Base-by-base conservation (phyloP, 2,797 vertebrate species). In the Amblyraja radiata region DNA sequence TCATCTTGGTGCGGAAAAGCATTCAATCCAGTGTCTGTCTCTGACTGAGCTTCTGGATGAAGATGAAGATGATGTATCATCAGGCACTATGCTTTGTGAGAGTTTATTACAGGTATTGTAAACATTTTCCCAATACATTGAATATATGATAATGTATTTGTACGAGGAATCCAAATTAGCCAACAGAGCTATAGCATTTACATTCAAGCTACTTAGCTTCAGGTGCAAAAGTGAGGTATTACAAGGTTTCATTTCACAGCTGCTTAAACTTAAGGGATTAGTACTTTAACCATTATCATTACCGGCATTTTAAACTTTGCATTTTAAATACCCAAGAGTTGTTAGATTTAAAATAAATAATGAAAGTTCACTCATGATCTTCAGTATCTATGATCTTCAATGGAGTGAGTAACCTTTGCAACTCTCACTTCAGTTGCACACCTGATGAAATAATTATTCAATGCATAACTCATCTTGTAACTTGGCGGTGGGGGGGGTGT, bases 91-190 rank as follows among this genome's bases (percentile, higher is more conserved):
- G 73, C 97, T 99, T 79, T 98, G 96, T 95, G 96, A 97, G 93
- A 94, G 97, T 78, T 94, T 99, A 94, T 96, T 99, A 95, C 96
- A 98, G 98, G 99, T 99, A 95, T 93, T 74, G 18, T 21, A 13
- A n/a, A 6, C 28, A 54, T 23, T 74, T 74, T 92, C 25, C 90
- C 16, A 23, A 88, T 21, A 9, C 84, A 88, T 68, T 36, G 14
- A 88, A 68, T 68, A 16, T 36, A 36, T 88, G 21, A 68, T 63
- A 88, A 88, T 68, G 46, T 54, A 54, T 54, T 54, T 68, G n/a
- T 36, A 23, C 68, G 21, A 68, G 21, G 63, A 88, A 88, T 68
- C n/a, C 32, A 88, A 88, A 68, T 32, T 88, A 36, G 13, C 25
- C 58, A 16, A 2, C n/a, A 14, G 4, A 58, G 28, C 10, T 28